These are phyloP conservation scores for Fragum whitleyi DNA, from an alignment of 2,888 invertebrate species.

Conservation along the genomic window DNA sequence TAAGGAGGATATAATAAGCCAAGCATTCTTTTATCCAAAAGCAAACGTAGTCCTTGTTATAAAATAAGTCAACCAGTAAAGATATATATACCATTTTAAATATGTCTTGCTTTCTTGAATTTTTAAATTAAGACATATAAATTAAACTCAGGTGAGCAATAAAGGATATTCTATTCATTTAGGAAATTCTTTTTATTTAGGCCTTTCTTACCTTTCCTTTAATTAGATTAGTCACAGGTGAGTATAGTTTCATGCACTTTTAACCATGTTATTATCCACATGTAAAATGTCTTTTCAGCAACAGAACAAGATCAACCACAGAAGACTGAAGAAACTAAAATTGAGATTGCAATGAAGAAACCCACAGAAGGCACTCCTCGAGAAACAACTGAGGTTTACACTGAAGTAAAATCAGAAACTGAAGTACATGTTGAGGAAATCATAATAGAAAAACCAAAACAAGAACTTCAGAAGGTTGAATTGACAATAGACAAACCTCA, in stretches of 20 bases:
- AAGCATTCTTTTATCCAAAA: too few relatives aligned
- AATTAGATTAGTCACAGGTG: background rate
- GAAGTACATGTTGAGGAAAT: background rate
- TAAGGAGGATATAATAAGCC: too few relatives aligned
- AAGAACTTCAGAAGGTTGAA: slow-evolving; percentile 17
- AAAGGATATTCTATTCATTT: too few relatives aligned
- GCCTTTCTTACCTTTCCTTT: too few relatives aligned
- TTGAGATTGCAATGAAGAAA: background rate
- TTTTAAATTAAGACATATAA: too few relatives aligned
- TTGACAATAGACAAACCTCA: slow-evolving; percentile 20
- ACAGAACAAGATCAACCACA: background rate
- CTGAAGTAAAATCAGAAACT: background rate
- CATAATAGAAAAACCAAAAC: background rate
- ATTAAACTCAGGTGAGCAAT: too few relatives aligned
- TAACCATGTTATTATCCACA: background rate
- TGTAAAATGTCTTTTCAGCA: background rate
- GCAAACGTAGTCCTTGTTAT: too few relatives aligned
- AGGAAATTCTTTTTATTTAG: too few relatives aligned
- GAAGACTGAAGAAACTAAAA: slow-evolving; percentile 5
- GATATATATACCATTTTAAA: too few relatives aligned
- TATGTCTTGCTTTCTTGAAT: too few relatives aligned
- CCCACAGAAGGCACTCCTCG: background rate
- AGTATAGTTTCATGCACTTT: background rate
- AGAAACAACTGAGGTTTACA: background rate
- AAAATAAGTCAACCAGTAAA: too few relatives aligned